A percentile compares a stretch with the other conserved stretches of the same genome.
These are phyloP conservation scores for Luehdorfia chinensis DNA, from an alignment of 1,140 invertebrate species.

Conservation along the genomic window DNA sequence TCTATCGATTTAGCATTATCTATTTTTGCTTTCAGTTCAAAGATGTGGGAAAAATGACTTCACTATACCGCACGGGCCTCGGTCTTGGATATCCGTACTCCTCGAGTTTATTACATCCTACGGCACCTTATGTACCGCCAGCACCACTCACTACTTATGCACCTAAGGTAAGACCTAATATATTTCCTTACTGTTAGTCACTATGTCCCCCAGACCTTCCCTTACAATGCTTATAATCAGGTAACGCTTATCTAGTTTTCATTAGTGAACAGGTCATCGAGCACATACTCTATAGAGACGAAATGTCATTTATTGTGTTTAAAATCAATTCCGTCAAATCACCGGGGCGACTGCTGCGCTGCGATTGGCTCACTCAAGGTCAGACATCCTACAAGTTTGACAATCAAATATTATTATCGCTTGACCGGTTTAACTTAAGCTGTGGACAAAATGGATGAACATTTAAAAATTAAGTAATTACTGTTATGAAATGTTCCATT, in stretches of 20 bases:
- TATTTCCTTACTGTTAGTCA: constrained; percentile 12
- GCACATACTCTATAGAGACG: no score
- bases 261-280: neutral
- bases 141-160: constrained; percentile 83
- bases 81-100: constrained; percentile 87
- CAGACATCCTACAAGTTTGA: no score
- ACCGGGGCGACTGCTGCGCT: no score
- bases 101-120: constrained; percentile 85
- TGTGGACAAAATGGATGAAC: no score
- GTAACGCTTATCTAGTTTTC: constrained; percentile 2
- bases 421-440: no score
- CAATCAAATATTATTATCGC: no score
- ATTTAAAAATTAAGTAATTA: no score
- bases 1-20: no score
- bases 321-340: no score
- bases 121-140: constrained; percentile 72
- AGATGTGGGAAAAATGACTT: constrained; percentile 92
- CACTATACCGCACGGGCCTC: constrained; percentile 87
- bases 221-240: neutral
- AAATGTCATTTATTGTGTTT: neutral
- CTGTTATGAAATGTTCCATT: no score
- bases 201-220: constrained; percentile 1
- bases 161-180: constrained; percentile 87
- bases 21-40: constrained; percentile 84
- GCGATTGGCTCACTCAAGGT: no score